phyloP scores from a whole-genome alignment of 1,140 invertebrate species.

The Wasmannia auropunctata region DNA sequence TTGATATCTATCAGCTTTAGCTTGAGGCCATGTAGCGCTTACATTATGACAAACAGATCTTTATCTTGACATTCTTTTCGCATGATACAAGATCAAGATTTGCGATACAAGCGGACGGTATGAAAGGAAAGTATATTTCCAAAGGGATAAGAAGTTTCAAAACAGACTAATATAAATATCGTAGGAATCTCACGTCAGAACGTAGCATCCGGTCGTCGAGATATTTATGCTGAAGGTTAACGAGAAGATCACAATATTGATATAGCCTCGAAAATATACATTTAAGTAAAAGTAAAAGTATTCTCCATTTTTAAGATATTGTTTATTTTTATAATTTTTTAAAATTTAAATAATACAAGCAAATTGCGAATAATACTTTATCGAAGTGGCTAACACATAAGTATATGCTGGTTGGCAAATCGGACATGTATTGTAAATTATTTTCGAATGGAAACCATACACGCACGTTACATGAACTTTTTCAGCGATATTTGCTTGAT shows the following conservation, averaged over 20 bases:
- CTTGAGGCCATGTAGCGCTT: background rate
- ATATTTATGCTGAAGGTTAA: background rate
- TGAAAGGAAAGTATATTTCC: background rate
- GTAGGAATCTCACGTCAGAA: background rate
- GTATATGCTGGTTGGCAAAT: background rate
- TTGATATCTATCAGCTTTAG: slow-evolving; percentile 4
- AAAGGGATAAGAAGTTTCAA: slow-evolving; percentile 24
- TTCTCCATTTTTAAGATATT: background rate
- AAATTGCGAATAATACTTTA: background rate
- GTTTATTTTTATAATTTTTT: background rate
- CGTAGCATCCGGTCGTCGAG: background rate
- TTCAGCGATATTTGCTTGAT: slow-evolving; percentile 54
- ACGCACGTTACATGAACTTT: background rate
- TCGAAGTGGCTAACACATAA: background rate
- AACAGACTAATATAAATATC: slow-evolving; percentile 7
- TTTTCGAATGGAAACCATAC: slow-evolving; percentile 31
- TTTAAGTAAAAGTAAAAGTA: background rate
- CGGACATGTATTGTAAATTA: background rate
- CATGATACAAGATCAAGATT: slow-evolving; percentile 17
- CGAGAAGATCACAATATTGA: background rate
- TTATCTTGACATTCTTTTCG: slow-evolving; percentile 41
- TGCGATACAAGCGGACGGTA: background rate
- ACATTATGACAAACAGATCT: slow-evolving; percentile 33
- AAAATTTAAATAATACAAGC: background rate
- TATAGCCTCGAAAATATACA: background rate